Conservation (phyloP, 2,797 vertebrate genomes). For the Cirrhinus molitorella region DNA sequence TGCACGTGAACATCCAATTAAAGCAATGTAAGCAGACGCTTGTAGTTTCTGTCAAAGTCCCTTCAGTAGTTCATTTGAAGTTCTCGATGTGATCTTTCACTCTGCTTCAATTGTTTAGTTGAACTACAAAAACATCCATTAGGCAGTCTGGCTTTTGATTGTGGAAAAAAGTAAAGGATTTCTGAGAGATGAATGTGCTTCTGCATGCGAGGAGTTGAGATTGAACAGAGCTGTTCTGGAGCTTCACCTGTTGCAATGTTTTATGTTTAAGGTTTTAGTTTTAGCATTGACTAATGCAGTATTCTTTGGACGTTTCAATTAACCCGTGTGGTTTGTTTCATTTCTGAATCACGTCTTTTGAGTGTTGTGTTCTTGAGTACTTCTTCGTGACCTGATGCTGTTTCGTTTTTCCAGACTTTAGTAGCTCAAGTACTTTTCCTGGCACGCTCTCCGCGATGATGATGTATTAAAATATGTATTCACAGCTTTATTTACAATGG, state of each 20-base stretch:
- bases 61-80: not conserved
- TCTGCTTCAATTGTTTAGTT: not conserved
- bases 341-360: not conserved
- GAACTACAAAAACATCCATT: not conserved
- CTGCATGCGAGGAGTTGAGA: not conserved
- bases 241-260: slow-evolving; percentile 19
- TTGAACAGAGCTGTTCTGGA: not conserved
- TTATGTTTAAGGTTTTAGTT: not conserved
- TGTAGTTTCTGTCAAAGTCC: not conserved
- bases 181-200: not conserved
- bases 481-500: not conserved
- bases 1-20: no score
- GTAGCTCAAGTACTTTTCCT: not conserved
- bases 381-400: not conserved
- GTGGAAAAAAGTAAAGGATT: not conserved
- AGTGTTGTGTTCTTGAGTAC: not conserved
- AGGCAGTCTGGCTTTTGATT: not conserved
- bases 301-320: not conserved
- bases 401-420: not conserved
- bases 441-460: not conserved
- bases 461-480: not conserved
- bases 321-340: not conserved
- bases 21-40: not conserved
- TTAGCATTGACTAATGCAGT: not conserved
- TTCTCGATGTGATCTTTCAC: not conserved